Base-by-base conservation (phyloP, 1,140 invertebrate genomes). In the Daktulosphaira vitifoliae region DNA sequence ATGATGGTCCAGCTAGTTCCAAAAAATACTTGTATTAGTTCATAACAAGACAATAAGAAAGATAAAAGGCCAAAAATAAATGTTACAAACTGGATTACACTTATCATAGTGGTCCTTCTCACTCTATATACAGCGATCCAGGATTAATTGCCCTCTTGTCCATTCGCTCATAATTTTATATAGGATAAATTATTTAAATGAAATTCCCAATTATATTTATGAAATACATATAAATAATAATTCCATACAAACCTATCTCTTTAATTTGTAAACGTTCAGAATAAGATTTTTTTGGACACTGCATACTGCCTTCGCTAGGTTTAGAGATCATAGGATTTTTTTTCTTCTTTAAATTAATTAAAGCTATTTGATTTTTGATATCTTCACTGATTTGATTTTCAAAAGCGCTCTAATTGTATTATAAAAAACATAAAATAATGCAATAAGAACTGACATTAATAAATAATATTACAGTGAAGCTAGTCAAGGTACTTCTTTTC, bases 401-500 rank as follows among this genome's bases (percentile, higher is more conserved):
- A 62, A 62, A 62, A 33, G 56, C 56, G n/a, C 46, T 62, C 56
- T 62, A 48, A 15, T 29, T 8, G 44, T 50, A 15, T 18, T 18
- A 25, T 44, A 4, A n/a, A 3, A n/a, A 7, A n/a, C 39, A 44
- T 44, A n/a, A 44, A 11, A 7, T 44, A 44, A 4, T n/a, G 9
- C 39, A 11, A 44, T 4, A 4, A 4, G n/a, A 16, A 44, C 5
- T 44, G n/a, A n/a, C 9, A n/a, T 44, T 44, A 11, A n/a, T n/a
- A 44, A n/a, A 44, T 11, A 3, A 15, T n/a, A 77, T 79, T 78
- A 88, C 86, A 49, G 88, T 85, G 69, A 88, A 89, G 49, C 88
- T 88, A 0, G 88, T 90, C 0, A 88, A 90, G 16, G 88, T 88
- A 71, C 88, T 90, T 70, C 88, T 77, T 72, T 92, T 92, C 71